Evolutionary conservation across 2,113 vertebrate genomes (phyloP).

Genomic region (Chascanopsetta lugubris): DNA sequence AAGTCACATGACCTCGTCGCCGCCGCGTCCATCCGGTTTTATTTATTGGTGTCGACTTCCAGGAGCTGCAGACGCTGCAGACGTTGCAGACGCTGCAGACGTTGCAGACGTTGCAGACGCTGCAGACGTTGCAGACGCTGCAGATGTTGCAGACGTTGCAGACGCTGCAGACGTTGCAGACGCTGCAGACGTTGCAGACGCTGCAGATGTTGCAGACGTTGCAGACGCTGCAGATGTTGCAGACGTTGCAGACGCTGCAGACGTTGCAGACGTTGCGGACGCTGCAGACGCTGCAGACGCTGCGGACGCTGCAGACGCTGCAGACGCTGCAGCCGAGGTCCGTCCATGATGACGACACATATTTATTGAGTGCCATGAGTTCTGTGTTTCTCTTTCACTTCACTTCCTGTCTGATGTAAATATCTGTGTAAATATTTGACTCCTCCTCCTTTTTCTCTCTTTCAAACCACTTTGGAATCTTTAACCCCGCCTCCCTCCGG

Average conservation of each 20-base stretch:
- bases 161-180: conserved; percentile 26
- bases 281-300: conserved; percentile 18
- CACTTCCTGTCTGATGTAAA: conserved; percentile 80
- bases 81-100: conserved; percentile 27
- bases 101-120: conserved; percentile 27
- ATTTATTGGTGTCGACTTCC: conserved; percentile 40
- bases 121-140: conserved; percentile 19
- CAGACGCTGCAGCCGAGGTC: no score
- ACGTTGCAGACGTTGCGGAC: conserved; percentile 38
- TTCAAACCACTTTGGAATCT: conserved; percentile 8
- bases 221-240: conserved; percentile 22
- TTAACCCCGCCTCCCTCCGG: conserved; percentile 24
- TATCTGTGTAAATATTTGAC: conserved; percentile 78
- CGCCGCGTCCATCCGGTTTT: conserved; percentile 8
- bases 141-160: no score
- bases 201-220: no score
- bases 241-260: conserved; percentile 11
- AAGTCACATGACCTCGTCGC: not conserved
- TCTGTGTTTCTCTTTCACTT: conserved; percentile 60
- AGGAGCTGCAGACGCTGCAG: conserved; percentile 14
- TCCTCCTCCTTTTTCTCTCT: conserved; percentile 33
- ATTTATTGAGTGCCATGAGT: conserved; percentile 72
- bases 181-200: conserved; percentile 14
- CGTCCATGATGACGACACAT: conserved; percentile 49
- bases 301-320: conserved; percentile 23